Evolutionary conservation across 2,888 invertebrate species (phyloP), one percentile per base, ranked within the genome.

Genomic region (Stenchaetothrips biformis): DNA sequence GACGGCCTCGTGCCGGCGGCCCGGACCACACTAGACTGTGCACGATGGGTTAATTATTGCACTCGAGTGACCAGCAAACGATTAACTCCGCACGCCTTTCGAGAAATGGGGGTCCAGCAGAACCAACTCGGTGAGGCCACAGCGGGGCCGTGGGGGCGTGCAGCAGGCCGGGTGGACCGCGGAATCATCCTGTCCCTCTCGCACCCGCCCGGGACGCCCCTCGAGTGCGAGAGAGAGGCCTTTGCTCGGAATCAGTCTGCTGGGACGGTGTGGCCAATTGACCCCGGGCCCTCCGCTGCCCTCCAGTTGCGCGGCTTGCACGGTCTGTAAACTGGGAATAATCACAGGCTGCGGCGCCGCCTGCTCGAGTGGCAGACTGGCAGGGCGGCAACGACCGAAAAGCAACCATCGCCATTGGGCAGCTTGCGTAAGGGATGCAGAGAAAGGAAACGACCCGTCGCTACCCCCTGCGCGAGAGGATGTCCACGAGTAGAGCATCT

Each of bases 41-140:
- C 67, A 74, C 67, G 67, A 74, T 74, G 67, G 67, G 67, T 74
- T 74, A 74, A 74, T 74, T 74, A 74, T 74, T 74, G 67, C 67
- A 74, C 67, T 74, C 67, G 67, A 74, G 67, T 74, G 67, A 74
- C 67, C 67, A 74, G 67, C 67, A 74, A 74, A 74, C 67, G 67
- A 74, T 74, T 74, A 74, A 74, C 67, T 74, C 21, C 25, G 59
- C 59, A 13, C 59, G 59, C 18, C 59, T 59, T 59, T 59, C 18
- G 59, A 59, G 59, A 59, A 59, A 59, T 59, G 59, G 59, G 18
- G 59, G 67, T 74, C 21, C 67, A 74, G 37, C 37, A 37, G 37
- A 37, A 37, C 37, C 37, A 37, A 37, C 37, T 37, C 37, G 37
- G 37, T 4, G 37, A 4, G 37, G 37, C 37, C 37, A 4, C 37